Conservation (phyloP, 2,797 vertebrate species). For the Poliocrania exsul region DNA sequence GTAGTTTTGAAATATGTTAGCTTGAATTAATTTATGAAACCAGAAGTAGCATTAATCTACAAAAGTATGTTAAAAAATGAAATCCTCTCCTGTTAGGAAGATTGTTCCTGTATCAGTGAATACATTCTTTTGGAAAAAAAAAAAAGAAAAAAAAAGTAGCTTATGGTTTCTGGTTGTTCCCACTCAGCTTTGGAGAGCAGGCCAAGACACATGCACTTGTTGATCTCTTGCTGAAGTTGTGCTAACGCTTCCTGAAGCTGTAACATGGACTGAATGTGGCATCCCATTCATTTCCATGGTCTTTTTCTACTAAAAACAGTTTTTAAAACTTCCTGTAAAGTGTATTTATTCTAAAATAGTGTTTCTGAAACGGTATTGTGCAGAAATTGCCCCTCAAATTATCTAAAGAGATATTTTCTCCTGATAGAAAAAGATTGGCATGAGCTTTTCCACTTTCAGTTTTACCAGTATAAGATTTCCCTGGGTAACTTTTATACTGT, state of each 20-base stretch:
- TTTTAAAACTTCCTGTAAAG: neutral
- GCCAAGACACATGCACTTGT: neutral
- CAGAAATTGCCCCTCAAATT: neutral
- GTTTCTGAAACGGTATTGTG: neutral
- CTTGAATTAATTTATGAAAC: conserved; percentile 34
- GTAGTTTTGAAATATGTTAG: conserved; percentile 50
- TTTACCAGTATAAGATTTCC: conserved; percentile 51
- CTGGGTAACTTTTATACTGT: conserved; percentile 37
- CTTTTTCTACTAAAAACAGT: neutral
- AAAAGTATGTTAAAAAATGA: neutral
- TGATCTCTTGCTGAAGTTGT: neutral
- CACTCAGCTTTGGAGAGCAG: neutral
- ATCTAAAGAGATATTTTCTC: neutral
- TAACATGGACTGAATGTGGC: neutral
- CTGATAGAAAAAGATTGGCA: conserved; percentile 28
- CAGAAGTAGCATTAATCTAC: conserved; percentile 10
- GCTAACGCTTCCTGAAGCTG: neutral
- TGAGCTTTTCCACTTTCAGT: conserved; percentile 14
- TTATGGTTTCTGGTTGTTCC: conserved; percentile 21
- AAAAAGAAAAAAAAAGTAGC: neutral
- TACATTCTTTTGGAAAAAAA: neutral
- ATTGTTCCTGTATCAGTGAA: neutral
- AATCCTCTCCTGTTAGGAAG: conserved; percentile 6
- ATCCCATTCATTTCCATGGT: neutral
- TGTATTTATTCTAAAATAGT: neutral